Percentiles rank a stretch among this genome's conserved stretches.
Conservation (phyloP, 2,113 vertebrate genomes). For the Chamaea fasciata region DNA sequence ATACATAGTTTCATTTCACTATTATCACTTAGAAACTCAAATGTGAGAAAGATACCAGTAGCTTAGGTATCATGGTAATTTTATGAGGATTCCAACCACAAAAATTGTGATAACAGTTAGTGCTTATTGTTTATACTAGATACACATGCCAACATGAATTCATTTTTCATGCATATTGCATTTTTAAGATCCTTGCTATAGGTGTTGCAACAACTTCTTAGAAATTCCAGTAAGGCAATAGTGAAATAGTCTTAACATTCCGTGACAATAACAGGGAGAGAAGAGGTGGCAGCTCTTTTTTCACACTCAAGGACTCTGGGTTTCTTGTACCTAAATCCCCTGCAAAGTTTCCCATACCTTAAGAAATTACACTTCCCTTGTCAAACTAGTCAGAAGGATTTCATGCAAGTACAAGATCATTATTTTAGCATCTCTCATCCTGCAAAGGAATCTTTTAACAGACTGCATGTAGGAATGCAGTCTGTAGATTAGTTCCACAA, state of each 20-base stretch:
- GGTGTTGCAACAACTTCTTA: not conserved
- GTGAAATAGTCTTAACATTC: not conserved
- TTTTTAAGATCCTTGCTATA: not conserved
- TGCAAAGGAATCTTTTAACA: not conserved
- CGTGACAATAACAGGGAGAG: not conserved
- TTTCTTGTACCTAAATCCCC: not conserved
- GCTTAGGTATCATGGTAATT: not conserved
- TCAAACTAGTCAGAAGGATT: constrained; percentile 15
- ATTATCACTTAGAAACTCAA: not conserved
- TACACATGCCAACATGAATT: not conserved
- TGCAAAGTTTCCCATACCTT: constrained; percentile 9
- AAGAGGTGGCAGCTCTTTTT: not conserved
- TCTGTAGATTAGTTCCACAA: not conserved
- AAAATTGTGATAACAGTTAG: not conserved
- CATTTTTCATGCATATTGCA: not conserved
- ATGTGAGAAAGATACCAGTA: not conserved
- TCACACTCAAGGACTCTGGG: not conserved
- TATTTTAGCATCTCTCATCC: not conserved
- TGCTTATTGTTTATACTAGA: not conserved
- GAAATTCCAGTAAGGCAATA: not conserved
- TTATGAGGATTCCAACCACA: not conserved
- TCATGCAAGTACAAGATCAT: not conserved
- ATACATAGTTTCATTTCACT: not conserved
- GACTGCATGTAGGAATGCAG: not conserved
- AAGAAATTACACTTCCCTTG: constrained; percentile 17